Evolutionary conservation across 2,888 invertebrate species (phyloP).

Genomic region (Ennomos fuscantarius): DNA sequence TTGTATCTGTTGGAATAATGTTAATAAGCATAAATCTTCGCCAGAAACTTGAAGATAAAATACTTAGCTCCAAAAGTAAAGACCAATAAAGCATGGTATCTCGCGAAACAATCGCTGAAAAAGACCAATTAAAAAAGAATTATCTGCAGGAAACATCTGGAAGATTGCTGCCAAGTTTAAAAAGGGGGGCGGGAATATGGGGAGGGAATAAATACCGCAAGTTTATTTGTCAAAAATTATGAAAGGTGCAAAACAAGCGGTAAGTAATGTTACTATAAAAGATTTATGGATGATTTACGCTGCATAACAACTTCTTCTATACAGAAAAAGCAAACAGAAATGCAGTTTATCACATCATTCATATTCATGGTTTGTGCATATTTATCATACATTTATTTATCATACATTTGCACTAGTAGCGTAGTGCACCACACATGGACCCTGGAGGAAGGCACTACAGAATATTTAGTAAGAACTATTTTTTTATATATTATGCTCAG

Average conservation of each 20-base stretch:
- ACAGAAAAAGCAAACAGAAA: too few relatives aligned
- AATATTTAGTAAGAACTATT: too few relatives aligned
- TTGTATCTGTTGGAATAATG: neutral
- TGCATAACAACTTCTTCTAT: too few relatives aligned
- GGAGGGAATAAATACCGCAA: slow-evolving; percentile 22
- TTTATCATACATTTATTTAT: too few relatives aligned
- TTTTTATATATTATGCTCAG: too few relatives aligned
- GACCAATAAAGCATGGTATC: slow-evolving; percentile 27
- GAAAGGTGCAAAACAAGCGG: neutral
- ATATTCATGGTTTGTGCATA: too few relatives aligned
- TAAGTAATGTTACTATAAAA: neutral
- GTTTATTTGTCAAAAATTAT: slow-evolving; percentile 42
- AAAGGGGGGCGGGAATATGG: slow-evolving; percentile 22
- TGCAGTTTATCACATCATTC: too few relatives aligned
- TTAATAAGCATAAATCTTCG: slow-evolving; percentile 29
- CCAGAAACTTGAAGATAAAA: slow-evolving; percentile 31
- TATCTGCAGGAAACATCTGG: slow-evolving; percentile 24
- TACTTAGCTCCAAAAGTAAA: slow-evolving; percentile 23
- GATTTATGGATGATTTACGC: too few relatives aligned
- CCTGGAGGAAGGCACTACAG: too few relatives aligned
- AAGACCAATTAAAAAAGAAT: slow-evolving; percentile 37
- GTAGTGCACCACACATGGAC: too few relatives aligned
- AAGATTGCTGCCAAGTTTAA: slow-evolving; percentile 24
- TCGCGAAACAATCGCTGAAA: slow-evolving; percentile 21
- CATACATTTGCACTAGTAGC: too few relatives aligned